Evolutionary conservation across 2,113 vertebrate genomes (phyloP).

Genomic region (Sminthopsis crassicaudata): DNA sequence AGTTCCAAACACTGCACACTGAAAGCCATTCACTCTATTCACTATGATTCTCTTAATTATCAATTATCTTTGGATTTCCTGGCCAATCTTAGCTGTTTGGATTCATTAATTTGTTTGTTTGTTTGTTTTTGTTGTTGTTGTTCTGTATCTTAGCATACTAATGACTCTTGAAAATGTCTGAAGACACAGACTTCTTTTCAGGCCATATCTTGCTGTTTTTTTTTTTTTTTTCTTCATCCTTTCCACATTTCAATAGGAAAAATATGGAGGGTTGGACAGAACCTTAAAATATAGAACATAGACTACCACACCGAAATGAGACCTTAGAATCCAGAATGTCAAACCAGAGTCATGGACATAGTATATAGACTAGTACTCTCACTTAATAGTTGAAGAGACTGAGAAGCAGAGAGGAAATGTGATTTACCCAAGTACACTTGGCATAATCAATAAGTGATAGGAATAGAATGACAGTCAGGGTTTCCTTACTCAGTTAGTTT

Average conservation of each 20-base stretch:
- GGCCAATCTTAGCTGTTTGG: background rate
- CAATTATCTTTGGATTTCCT: background rate
- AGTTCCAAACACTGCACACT: background rate
- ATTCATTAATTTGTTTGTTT: background rate
- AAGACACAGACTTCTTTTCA: background rate
- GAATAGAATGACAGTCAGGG: too few relatives aligned
- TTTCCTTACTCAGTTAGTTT: too few relatives aligned
- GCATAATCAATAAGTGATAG: background rate
- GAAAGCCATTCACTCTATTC: background rate
- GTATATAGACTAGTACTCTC: background rate
- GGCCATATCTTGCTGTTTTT: constrained; percentile 10
- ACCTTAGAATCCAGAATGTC: background rate
- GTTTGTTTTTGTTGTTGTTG: background rate
- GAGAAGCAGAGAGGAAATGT: background rate
- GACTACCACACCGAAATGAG: background rate
- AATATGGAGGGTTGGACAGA: background rate
- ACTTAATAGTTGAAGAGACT: background rate
- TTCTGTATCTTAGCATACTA: background rate
- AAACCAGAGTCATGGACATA: background rate
- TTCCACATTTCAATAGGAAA: constrained; percentile 14
- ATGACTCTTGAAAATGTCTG: constrained; percentile 48
- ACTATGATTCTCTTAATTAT: background rate
- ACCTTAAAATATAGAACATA: background rate
- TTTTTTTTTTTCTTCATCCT: constrained; percentile 34
- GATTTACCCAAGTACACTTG: background rate